Percentiles rank a stretch among this genome's conserved stretches.
Evolutionary conservation across 2,797 vertebrate genomes (phyloP).

Genomic region (Takifugu ocellatus): DNA sequence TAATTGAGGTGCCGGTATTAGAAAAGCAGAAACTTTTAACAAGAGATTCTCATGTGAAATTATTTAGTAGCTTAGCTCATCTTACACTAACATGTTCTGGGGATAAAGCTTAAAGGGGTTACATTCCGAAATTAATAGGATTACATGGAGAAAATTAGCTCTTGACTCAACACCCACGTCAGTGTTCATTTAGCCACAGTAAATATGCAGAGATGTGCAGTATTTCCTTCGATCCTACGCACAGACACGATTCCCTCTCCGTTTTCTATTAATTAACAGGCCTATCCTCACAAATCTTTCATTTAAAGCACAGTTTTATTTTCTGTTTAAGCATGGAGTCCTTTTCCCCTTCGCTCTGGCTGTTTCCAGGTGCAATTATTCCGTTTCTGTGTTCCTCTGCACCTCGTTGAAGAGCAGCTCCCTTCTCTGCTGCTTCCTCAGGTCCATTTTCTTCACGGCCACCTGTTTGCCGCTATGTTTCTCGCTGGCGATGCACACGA

Average conservation of each 20-base stretch:
- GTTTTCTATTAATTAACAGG: conserved; percentile 3
- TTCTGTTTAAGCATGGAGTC: conserved; percentile 3
- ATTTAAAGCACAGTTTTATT: conserved; percentile 20
- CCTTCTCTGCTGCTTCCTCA: conserved; percentile 93
- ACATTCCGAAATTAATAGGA: conserved; percentile 61
- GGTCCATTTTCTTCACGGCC: conserved; percentile 99
- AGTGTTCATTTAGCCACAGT: conserved; percentile 5
- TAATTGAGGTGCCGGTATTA: background rate
- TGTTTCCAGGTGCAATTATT: no score
- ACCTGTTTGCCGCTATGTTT: conserved; percentile 98
- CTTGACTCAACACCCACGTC: conserved; percentile 46
- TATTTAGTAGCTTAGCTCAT: conserved; percentile 35
- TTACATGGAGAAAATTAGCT: conserved; percentile 62
- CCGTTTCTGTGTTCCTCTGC: background rate
- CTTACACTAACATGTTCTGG: conserved; percentile 42
- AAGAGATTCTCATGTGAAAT: conserved; percentile 4
- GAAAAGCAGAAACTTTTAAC: background rate
- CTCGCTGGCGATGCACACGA: conserved; percentile 96
- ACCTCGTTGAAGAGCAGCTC: conserved; percentile 99
- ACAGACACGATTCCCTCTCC: background rate
- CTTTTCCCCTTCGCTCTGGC: no score
- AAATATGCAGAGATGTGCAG: conserved; percentile 10
- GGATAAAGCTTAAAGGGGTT: conserved; percentile 61
- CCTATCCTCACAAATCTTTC: conserved; percentile 7
- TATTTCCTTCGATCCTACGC: background rate